These are phyloP conservation scores for Amphiura filiformis DNA, from an alignment of 35 echinoderm and acorn worm species.

Conservation along the genomic window DNA sequence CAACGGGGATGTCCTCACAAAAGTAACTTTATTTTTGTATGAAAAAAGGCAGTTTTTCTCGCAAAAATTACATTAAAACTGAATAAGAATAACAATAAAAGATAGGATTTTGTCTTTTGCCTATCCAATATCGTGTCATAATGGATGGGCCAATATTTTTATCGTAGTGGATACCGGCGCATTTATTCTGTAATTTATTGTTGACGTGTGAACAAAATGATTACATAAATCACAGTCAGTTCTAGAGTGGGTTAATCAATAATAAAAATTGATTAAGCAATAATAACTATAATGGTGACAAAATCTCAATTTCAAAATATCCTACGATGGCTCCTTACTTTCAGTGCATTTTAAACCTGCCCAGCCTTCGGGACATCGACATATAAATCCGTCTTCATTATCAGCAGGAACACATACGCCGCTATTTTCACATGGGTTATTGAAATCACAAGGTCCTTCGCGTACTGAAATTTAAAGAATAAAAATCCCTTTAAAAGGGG, in stretches of 20 bases:
- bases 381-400: not conserved
- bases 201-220: not conserved
- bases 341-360: not conserved
- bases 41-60: too few species aligned
- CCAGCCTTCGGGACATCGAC: not conserved
- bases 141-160: too few species aligned
- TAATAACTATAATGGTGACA: not conserved
- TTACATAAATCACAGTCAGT: not conserved
- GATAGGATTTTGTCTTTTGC: too few species aligned
- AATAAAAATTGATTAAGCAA: too few species aligned
- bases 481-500: too few species aligned
- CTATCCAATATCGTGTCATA: too few species aligned
- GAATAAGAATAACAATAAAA: too few species aligned
- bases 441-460: not conserved
- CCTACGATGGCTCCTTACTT: not conserved
- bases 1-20: too few species aligned
- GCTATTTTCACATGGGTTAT: not conserved
- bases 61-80: too few species aligned
- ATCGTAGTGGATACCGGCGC: too few species aligned
- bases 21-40: too few species aligned
- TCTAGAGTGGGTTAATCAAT: not conserved
- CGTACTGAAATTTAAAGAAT: not conserved
- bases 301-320: not conserved
- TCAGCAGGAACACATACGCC: not conserved
- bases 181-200: too few species aligned